A percentile compares a stretch with the other conserved stretches of the same genome.
Conservation (phyloP, 2,113 vertebrate genomes). For the Felis chaus region DNA sequence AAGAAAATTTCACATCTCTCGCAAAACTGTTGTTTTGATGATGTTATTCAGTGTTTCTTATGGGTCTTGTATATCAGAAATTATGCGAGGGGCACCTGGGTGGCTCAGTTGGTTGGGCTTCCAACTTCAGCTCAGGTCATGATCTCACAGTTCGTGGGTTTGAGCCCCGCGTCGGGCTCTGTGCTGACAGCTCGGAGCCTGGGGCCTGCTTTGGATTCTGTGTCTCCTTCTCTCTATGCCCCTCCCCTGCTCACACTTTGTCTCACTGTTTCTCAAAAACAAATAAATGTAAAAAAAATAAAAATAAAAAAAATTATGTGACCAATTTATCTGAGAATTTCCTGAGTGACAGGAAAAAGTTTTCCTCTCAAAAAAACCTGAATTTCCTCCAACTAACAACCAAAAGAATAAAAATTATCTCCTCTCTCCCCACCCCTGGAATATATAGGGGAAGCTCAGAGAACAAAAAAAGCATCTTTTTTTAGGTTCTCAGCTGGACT, state of each 20-base stretch:
- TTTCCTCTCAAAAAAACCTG: background rate
- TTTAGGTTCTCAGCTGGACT: background rate
- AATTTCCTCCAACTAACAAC: background rate
- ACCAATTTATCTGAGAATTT: conserved; percentile 26
- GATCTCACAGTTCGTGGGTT: too few species aligned
- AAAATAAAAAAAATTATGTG: background rate
- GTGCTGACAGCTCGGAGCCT: too few species aligned
- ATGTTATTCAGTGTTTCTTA: background rate
- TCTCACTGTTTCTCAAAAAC: too few species aligned
- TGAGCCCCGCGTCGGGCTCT: too few species aligned
- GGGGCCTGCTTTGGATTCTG: too few species aligned
- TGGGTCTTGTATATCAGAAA: background rate
- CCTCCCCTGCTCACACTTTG: too few species aligned
- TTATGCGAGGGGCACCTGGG: background rate
- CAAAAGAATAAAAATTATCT: background rate
- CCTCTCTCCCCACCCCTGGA: background rate
- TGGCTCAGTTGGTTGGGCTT: too few species aligned
- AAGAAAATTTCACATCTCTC: background rate
- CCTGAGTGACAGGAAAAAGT: background rate
- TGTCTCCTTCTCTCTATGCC: too few species aligned
- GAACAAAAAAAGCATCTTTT: background rate
- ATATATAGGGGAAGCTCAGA: background rate
- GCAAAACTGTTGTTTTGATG: background rate
- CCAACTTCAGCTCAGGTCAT: too few species aligned
- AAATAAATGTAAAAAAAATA: too few species aligned